A percentile compares a stretch with the other conserved stretches of the same genome.
Evolutionary conservation across 1,140 invertebrate species (phyloP).

Genomic region (Diorhabda elongata): DNA sequence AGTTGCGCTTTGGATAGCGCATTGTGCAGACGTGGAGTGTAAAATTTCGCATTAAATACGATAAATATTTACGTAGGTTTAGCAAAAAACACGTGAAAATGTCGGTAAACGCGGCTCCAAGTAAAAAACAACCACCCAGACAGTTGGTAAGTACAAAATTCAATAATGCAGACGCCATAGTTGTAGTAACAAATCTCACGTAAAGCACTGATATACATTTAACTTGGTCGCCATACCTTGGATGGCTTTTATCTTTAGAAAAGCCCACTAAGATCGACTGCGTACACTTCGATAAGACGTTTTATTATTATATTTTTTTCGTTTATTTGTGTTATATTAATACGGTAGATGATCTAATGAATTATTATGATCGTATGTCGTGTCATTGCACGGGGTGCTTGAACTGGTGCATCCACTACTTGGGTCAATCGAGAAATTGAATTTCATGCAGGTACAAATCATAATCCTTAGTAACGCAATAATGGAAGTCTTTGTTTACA

Average conservation of each 20-base stretch:
- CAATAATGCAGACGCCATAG: slow-evolving; percentile 29
- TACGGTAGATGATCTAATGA: not conserved
- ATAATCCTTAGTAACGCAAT: not conserved
- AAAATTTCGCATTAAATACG: slow-evolving; percentile 24
- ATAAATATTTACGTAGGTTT: slow-evolving; percentile 33
- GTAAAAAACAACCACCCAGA: slow-evolving; percentile 30
- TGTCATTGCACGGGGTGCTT: slow-evolving; percentile 1
- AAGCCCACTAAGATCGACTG: slow-evolving; percentile 18
- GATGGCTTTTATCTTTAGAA: slow-evolving; percentile 19
- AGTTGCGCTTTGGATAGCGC: slow-evolving; percentile 38
- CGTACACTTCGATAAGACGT: not conserved
- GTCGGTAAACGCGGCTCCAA: slow-evolving; percentile 32
- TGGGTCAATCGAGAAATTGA: not conserved
- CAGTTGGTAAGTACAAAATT: slow-evolving; percentile 33
- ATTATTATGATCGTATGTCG: not conserved
- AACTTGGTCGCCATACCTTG: slow-evolving; percentile 32
- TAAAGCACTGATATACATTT: slow-evolving; percentile 28
- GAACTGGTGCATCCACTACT: not conserved
- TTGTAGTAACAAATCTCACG: slow-evolving; percentile 29
- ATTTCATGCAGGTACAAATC: not conserved
- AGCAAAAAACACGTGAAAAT: slow-evolving; percentile 28
- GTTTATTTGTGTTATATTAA: not conserved
- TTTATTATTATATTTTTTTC: slow-evolving; percentile 12
- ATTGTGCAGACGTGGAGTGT: slow-evolving; percentile 32
- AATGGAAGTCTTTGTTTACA: no score